Evolutionary conservation across 1,140 invertebrate species (phyloP), one percentile per base, ranked within the genome.

Genomic region (Drosophila nikananu): DNA sequence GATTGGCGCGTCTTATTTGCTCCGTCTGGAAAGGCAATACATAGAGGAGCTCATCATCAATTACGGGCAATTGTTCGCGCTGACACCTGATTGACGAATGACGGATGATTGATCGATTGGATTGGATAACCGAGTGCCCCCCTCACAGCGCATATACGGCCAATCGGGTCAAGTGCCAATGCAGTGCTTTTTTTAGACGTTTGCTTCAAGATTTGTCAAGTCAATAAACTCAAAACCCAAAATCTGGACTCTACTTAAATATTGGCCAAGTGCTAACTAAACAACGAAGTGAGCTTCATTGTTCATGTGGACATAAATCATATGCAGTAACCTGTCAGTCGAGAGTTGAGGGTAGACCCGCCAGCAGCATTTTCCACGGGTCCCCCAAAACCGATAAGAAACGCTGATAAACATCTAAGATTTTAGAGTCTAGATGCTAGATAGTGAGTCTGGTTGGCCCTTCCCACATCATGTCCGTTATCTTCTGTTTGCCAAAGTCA

Each of bases 1-100:
- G 95, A 93, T 98, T 98, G 39, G 95, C 96, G 91, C 97, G 94
- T 86, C 97, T 95, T 92, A 98, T 97, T 94, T 98, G 97, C 94
- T 98, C 97, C 92, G 97, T 98, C 97, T 98, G 93, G 93, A 58
- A 80, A 83, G 25, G 30, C 30, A 51, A 60, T 52, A 60, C n/a
- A 62, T 42, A 21, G 48, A 42, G 37, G 51, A 52, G 73, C 60
- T 77, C 73, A 59, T 80, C 65, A 81, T 80, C 65, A 81, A 80
- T 89, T 87, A 83, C 78, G 65, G 58, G 59, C 48, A 74, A 82
- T 82, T 74, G 75, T 49, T 70, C 21, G 21, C 62, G 60, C 44
- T 72, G 71, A 63, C 66, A 79, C 32, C 23, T 66, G 72, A 81
- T 58, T 59, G 59, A 72, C 66, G 54, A 57, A 57, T 57, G 35